Conservation (phyloP, 2,888 invertebrate genomes). For the Pyrrhia umbra region DNA sequence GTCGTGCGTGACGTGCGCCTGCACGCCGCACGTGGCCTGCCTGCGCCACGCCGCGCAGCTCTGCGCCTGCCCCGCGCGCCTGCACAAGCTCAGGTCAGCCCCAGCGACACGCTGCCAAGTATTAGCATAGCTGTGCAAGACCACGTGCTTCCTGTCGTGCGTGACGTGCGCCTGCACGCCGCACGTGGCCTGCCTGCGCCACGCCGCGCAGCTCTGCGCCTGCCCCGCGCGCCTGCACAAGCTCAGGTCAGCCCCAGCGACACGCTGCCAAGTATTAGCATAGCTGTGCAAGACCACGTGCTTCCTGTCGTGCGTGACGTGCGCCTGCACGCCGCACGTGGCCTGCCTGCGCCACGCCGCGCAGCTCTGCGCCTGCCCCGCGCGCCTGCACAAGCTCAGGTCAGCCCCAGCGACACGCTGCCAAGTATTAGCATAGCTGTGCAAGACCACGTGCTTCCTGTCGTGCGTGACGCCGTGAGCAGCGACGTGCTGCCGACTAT, state of each 20-base stretch:
- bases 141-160: constrained; percentile 99
- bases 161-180: constrained; percentile 96
- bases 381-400: constrained; percentile 93
- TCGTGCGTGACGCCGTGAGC: constrained; percentile 98
- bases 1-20: constrained; percentile 97
- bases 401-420: too few relatives aligned
- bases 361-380: constrained; percentile 95
- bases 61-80: constrained; percentile 94
- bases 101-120: too few relatives aligned
- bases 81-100: constrained; percentile 94
- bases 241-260: too few relatives aligned
- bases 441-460: constrained; percentile 99
- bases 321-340: constrained; percentile 94
- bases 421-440: too few relatives aligned
- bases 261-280: too few relatives aligned
- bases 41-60: constrained; percentile 95
- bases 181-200: constrained; percentile 96
- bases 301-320: constrained; percentile 98
- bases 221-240: constrained; percentile 94
- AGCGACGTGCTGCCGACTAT: too few relatives aligned
- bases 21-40: constrained; percentile 95
- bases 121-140: constrained; percentile 98
- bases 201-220: constrained; percentile 94
- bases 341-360: constrained; percentile 97
- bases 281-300: constrained; percentile 99